Evolutionary conservation across 2,888 invertebrate species (phyloP).

Genomic region (Noctua comes): DNA sequence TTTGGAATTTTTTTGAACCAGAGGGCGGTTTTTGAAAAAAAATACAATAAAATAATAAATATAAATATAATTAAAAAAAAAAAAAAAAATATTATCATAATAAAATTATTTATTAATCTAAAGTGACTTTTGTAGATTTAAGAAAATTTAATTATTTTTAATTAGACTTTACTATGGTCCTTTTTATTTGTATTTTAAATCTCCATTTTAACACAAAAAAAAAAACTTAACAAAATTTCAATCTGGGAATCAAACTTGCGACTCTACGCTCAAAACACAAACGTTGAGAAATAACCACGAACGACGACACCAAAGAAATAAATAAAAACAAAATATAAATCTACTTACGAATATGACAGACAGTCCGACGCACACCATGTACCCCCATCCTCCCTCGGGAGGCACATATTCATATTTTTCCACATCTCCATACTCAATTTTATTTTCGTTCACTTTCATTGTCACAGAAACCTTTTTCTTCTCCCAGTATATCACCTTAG

Average conservation of each 20-base stretch:
- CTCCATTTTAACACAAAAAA: not conserved
- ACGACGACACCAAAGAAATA: not conserved
- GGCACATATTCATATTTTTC: slow-evolving; percentile 86
- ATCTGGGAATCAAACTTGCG: not conserved
- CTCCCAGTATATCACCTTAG: slow-evolving; percentile 65
- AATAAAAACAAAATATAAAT: slow-evolving; percentile 28
- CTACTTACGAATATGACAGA: slow-evolving; percentile 92
- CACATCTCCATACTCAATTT: slow-evolving; percentile 76
- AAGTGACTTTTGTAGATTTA: not conserved
- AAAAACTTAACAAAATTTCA: not conserved
- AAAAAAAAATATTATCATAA: too few relatives aligned
- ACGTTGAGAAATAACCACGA: not conserved
- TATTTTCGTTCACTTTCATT: slow-evolving; percentile 78
- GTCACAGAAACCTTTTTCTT: slow-evolving; percentile 61
- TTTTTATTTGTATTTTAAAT: not conserved
- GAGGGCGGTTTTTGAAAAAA: too few relatives aligned
- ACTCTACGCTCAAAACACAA: not conserved
- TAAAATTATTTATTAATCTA: not conserved
- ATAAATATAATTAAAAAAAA: too few relatives aligned
- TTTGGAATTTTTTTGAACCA: not conserved
- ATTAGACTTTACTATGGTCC: too few relatives aligned
- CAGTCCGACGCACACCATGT: slow-evolving; percentile 92
- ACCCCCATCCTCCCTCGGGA: slow-evolving; percentile 94
- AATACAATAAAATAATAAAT: too few relatives aligned
- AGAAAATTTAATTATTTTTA: not conserved